Evolutionary conservation across 2,113 vertebrate species (phyloP).

Genomic region (Agapornis roseicollis): DNA sequence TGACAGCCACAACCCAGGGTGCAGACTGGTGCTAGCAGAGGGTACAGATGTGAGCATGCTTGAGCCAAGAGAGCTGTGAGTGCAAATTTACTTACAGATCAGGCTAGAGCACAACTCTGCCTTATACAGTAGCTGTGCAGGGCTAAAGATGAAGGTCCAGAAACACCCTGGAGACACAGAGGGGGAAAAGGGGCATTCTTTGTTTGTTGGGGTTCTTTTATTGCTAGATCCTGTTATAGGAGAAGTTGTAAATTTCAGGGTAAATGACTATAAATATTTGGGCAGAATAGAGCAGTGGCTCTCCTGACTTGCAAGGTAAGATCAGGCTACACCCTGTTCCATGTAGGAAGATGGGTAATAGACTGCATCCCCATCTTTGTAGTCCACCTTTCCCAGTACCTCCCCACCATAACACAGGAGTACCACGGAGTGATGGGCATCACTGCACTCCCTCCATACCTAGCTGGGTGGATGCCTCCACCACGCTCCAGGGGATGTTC

Average conservation of each 20-base stretch:
- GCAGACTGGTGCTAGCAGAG: not conserved
- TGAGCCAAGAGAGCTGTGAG: not conserved
- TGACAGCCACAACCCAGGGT: not conserved
- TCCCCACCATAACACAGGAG: not conserved
- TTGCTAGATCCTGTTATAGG: not conserved
- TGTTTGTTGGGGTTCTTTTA: not conserved
- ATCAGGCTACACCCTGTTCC: not conserved
- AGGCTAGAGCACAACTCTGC: not conserved
- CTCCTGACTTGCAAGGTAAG: not conserved
- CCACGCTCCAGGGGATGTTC: slow-evolving; percentile 92
- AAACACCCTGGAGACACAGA: not conserved
- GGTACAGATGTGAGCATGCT: not conserved
- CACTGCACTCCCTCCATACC: slow-evolving; percentile 67
- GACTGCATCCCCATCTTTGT: not conserved
- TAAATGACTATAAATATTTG: not conserved
- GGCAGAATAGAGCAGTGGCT: not conserved
- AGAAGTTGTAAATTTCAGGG: not conserved
- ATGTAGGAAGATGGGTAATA: not conserved
- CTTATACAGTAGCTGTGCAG: not conserved
- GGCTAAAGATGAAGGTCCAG: not conserved
- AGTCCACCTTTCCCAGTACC: not conserved
- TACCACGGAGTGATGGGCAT: accelerated
- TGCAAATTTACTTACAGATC: not conserved
- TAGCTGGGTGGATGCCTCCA: slow-evolving; percentile 92
- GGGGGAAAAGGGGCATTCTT: not conserved